Evolutionary conservation across 2,797 vertebrate species (phyloP), one percentile per base, ranked within the genome.

Genomic region (Eleutherodactylus coqui): DNA sequence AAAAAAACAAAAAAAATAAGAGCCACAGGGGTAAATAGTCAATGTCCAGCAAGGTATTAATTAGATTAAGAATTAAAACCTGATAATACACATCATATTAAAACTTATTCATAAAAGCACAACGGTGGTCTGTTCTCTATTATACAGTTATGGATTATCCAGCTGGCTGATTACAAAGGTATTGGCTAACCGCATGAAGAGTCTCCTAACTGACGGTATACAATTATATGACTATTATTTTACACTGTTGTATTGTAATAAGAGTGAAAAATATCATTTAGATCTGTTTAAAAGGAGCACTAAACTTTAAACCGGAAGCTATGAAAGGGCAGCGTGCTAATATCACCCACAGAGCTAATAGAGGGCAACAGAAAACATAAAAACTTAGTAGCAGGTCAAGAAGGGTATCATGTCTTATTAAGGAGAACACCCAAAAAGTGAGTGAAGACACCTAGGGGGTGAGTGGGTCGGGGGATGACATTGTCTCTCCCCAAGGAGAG

Each of bases 211-310:
- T 32, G 9, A 32, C 8, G 10, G 36, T 70, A 27, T 73, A 43
- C 70, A 73, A 73, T 73, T 73, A 73, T 43, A 73, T 1, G 24
- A 73, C 41, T n/a, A 45, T 73, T 73, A 45, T n/a, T 73, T 73
- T 38, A 43, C 36, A 43, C 19, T 9, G 43, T 41, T n/a, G 24
- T 41, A n/a, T 43, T 4, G n/a, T 45, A 73, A 27, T 43, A 73
- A 73, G 5, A 7, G 41, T 41, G 10, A 41, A 72, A 34, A 14
- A 24, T 45, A 27, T 14, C n/a, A 24, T n/a, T 70, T n/a, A 1
- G 38, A 3, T n/a, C 10, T 43, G 21, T n/a, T 73, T 73, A 43
- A 45, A n/a, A n/a, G 19, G 62, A 67, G 62, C 17, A 19, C 5
- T 19, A 45, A 14, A 14, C 9, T 1, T 17, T 7, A 38, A 69